phyloP scores from a whole-genome alignment of 2,888 invertebrate genomes.

The Aphodius granarius region DNA sequence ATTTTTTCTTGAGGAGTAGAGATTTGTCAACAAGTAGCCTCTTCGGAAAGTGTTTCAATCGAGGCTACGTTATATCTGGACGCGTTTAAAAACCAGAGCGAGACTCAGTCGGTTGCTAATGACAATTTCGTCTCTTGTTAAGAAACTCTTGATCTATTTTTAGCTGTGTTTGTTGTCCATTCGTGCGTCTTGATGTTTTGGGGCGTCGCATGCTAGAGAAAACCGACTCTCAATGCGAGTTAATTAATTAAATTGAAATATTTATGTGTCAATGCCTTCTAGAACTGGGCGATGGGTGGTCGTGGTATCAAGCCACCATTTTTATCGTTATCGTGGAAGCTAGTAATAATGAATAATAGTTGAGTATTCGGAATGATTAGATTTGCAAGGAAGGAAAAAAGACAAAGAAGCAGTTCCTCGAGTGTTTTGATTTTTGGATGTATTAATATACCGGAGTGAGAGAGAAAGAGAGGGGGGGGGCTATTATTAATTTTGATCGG shows the following conservation, averaged over 20 bases:
- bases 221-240: neutral
- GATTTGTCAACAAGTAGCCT: no score
- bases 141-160: neutral
- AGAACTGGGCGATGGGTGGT: no score
- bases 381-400: no score
- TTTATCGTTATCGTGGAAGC: no score
- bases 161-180: neutral
- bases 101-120: neutral
- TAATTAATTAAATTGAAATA: neutral
- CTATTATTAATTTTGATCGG: constrained; percentile 13
- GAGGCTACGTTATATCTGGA: no score
- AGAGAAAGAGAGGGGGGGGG: neutral
- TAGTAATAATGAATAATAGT: no score
- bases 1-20: no score
- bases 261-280: neutral
- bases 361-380: no score
- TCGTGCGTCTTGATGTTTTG: neutral
- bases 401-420: no score
- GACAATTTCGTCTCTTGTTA: neutral
- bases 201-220: neutral
- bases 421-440: neutral
- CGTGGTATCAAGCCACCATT: no score
- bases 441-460: neutral
- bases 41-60: no score
- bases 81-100: neutral